Evolutionary conservation across 2,113 vertebrate genomes (phyloP).

Genomic region (Uropsilus gracilis): DNA sequence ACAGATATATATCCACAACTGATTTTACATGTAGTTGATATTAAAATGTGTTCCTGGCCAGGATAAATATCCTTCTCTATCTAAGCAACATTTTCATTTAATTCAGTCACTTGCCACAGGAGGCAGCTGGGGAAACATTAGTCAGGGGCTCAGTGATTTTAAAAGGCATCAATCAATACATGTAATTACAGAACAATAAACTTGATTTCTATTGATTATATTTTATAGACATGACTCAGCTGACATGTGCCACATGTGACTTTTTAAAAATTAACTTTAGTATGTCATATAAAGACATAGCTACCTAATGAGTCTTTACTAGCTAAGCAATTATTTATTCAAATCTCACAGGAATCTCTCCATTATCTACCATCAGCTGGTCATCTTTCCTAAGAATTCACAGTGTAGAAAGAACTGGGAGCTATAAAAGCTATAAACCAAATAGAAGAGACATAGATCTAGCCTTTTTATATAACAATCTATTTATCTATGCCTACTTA

Average conservation of each 20-base stretch:
- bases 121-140: slow-evolving; percentile 68
- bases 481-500: not conserved
- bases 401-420: not conserved
- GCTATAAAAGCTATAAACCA: not conserved
- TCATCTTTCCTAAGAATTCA: not conserved
- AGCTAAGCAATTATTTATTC: not conserved
- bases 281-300: slow-evolving; percentile 28
- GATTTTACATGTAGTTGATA: not conserved
- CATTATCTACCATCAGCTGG: not conserved
- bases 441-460: not conserved
- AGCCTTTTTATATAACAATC: not conserved
- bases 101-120: slow-evolving; percentile 67
- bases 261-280: slow-evolving; percentile 60
- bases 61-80: slow-evolving; percentile 26
- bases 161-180: slow-evolving; percentile 78
- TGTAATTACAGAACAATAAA: slow-evolving; percentile 83
- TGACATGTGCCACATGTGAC: slow-evolving; percentile 48
- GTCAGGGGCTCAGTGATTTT: slow-evolving; percentile 76
- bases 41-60: not conserved
- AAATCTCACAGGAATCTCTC: not conserved
- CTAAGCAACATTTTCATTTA: slow-evolving; percentile 33
- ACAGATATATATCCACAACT: not conserved
- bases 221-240: slow-evolving; percentile 72
- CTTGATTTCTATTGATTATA: slow-evolving; percentile 77
- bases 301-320: not conserved